Percentiles rank a stretch among this genome's conserved stretches.
Evolutionary conservation across 1,140 invertebrate genomes (phyloP).

Genomic region (Megalopta genalis): DNA sequence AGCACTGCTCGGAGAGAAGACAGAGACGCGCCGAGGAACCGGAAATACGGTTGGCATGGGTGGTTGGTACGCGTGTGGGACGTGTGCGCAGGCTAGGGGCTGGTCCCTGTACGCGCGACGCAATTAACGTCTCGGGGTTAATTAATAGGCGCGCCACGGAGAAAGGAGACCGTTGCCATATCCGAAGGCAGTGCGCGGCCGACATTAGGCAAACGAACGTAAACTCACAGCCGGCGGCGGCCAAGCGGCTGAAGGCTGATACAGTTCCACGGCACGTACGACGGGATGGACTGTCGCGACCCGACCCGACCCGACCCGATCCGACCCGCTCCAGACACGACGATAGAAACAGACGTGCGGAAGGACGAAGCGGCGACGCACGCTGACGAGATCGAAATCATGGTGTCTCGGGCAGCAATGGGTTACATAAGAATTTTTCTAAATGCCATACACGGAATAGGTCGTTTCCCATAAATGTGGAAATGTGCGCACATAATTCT

Average conservation of each 20-base stretch:
- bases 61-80: no score
- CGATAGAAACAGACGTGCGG: no score
- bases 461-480: no score
- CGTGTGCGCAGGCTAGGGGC: background rate
- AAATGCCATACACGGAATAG: no score
- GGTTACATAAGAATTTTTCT: no score
- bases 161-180: slow-evolving; percentile 59
- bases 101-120: slow-evolving; percentile 46
- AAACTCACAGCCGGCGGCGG: slow-evolving; percentile 37
- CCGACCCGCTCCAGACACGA: no score
- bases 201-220: slow-evolving; percentile 64
- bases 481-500: no score
- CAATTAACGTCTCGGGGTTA: slow-evolving; percentile 67
- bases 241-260: slow-evolving; percentile 11
- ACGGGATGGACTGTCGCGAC: slow-evolving; percentile 12
- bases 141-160: slow-evolving; percentile 63
- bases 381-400: no score
- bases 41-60: no score
- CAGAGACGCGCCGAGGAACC: background rate
- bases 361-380: no score
- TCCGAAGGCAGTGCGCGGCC: slow-evolving; percentile 57
- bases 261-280: slow-evolving; percentile 35
- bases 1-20: background rate
- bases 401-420: no score
- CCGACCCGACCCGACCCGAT: no score